A percentile compares a stretch with the other conserved stretches of the same genome.
These are phyloP conservation scores for Zosterops japonicus DNA, from an alignment of 2,113 vertebrate species.

Conservation along the genomic window DNA sequence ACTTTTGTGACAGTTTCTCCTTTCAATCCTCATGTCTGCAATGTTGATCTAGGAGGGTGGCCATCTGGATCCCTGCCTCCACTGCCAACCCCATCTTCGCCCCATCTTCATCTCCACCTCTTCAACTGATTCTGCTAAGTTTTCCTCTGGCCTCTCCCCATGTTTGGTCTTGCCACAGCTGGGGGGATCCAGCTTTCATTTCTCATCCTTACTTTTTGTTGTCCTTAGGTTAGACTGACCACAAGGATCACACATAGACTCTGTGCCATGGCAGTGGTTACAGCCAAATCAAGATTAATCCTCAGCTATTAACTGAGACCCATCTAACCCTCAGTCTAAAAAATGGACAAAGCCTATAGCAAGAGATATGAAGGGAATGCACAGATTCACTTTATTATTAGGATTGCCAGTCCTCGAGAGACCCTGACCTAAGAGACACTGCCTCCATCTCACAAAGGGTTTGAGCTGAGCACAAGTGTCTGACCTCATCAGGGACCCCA, in stretches of 20 bases:
- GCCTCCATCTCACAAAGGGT: not conserved
- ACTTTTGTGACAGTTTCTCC: conserved; percentile 61
- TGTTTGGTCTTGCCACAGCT: not conserved
- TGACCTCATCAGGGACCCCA: not conserved
- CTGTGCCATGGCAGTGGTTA: fast-evolving
- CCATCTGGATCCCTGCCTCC: conserved; percentile 64
- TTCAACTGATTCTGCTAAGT: not conserved
- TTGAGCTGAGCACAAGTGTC: not conserved
- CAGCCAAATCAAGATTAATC: not conserved
- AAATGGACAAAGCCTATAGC: not conserved
- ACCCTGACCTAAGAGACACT: not conserved
- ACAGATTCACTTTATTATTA: not conserved
- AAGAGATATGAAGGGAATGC: not conserved
- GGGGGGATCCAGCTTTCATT: not conserved
- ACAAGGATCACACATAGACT: not conserved
- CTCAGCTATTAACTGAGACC: not conserved
- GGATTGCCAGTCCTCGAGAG: not conserved
- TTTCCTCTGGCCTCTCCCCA: fast-evolving
- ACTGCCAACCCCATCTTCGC: not conserved
- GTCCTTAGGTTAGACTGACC: not conserved
- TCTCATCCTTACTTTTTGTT: not conserved
- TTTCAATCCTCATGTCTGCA: conserved; percentile 55
- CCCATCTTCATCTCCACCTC: not conserved
- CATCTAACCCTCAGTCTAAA: not conserved
- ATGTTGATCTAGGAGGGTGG: conserved; percentile 63